Percentiles rank a stretch among this genome's conserved stretches.
These are phyloP conservation scores for Babyrousa celebensis DNA, from an alignment of 2,797 vertebrate species.

Conservation along the genomic window DNA sequence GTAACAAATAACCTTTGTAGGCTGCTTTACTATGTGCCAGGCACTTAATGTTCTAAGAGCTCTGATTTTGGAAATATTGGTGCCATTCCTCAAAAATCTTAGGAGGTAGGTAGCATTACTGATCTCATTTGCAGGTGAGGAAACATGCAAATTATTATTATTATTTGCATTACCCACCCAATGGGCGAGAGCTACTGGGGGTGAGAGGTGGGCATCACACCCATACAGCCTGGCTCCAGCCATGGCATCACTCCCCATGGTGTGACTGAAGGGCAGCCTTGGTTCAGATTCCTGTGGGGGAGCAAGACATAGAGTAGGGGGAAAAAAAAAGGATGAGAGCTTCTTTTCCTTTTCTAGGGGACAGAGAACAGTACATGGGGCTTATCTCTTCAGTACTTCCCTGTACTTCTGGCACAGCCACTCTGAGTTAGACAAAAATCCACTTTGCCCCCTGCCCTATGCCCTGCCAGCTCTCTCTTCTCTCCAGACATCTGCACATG, in stretches of 20 bases:
- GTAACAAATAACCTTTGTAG: not conserved
- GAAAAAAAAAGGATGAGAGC: not conserved
- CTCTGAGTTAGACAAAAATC: not conserved
- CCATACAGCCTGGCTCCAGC: not conserved
- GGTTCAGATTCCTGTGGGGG: not conserved
- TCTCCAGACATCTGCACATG: accelerated
- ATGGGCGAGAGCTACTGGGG: not conserved
- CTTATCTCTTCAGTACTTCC: not conserved
- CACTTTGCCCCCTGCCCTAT: too few relatives aligned
- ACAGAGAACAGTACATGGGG: not conserved
- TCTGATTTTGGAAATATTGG: not conserved
- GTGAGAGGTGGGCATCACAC: not conserved
- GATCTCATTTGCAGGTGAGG: not conserved
- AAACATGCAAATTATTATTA: not conserved
- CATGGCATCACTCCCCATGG: not conserved
- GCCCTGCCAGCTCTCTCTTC: not conserved
- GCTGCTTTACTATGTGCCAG: not conserved
- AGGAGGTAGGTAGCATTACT: not conserved
- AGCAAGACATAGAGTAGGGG: not conserved
- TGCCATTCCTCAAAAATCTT: not conserved
- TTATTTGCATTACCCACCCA: not conserved
- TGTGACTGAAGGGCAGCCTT: too few relatives aligned
- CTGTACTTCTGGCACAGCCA: not conserved
- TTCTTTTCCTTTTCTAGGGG: not conserved
- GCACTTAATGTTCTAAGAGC: not conserved